Conservation (phyloP, 2,888 invertebrate species). For the Isoperla grammatica region DNA sequence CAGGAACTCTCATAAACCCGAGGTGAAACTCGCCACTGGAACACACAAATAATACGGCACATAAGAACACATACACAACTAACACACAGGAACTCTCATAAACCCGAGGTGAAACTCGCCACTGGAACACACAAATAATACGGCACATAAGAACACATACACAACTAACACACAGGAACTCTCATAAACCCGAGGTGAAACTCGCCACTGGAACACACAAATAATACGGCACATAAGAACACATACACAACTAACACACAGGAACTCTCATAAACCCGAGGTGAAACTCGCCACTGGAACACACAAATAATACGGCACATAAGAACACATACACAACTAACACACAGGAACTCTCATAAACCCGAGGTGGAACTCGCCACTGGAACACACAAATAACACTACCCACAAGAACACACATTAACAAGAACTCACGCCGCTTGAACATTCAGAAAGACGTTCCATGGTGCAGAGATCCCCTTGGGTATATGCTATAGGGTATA, state of each 20-base stretch:
- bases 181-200: slow-evolving; percentile 94
- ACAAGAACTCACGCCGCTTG: too few relatives aligned
- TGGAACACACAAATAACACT: slow-evolving; percentile 54
- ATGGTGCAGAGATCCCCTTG: too few relatives aligned
- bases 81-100: too few relatives aligned
- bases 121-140: slow-evolving; percentile 60
- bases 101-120: slow-evolving; percentile 96
- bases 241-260: slow-evolving; percentile 4
- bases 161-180: too few relatives aligned
- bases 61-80: not conserved
- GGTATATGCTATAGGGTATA: too few relatives aligned
- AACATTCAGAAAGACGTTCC: slow-evolving; percentile 51
- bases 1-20: too few relatives aligned
- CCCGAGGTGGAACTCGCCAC: slow-evolving; percentile 95
- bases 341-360: too few relatives aligned
- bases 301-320: slow-evolving; percentile 41
- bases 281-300: slow-evolving; percentile 91
- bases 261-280: too few relatives aligned
- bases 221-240: slow-evolving; percentile 35
- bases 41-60: slow-evolving; percentile 44
- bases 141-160: slow-evolving; percentile 28
- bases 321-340: not conserved
- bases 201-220: slow-evolving; percentile 75
- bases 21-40: slow-evolving; percentile 94
- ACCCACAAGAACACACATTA: slow-evolving; percentile 12